Conservation (phyloP, 2,888 invertebrate genomes). For the Tiliacea aurago region DNA sequence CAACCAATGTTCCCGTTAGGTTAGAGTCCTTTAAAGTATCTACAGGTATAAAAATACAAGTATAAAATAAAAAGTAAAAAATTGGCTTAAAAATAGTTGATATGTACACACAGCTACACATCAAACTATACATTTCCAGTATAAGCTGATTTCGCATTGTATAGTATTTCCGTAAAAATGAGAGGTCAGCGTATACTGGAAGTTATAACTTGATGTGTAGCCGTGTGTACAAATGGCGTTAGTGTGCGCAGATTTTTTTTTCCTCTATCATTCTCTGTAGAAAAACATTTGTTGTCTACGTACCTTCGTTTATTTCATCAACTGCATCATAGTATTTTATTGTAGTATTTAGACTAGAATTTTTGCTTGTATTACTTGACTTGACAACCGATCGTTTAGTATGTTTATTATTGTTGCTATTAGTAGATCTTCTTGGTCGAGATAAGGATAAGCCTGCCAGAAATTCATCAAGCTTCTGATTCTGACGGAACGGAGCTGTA, state of each 20-base stretch:
- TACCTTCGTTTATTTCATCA: conserved; percentile 85
- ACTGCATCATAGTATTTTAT: conserved; percentile 77
- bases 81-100: not conserved
- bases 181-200: too few relatives aligned
- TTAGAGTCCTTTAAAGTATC: conserved; percentile 80
- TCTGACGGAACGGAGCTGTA: conserved; percentile 54
- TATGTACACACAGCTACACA: not conserved
- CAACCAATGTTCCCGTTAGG: conserved; percentile 78
- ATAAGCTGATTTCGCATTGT: too few relatives aligned
- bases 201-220: too few relatives aligned
- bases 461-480: conserved; percentile 58
- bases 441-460: conserved; percentile 46
- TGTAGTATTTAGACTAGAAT: conserved; percentile 70
- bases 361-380: not conserved
- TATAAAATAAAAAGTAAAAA: not conserved
- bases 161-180: too few relatives aligned
- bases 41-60: conserved; percentile 58
- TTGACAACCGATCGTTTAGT: conserved; percentile 44
- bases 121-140: too few relatives aligned
- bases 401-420: conserved; percentile 32
- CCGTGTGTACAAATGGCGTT: too few relatives aligned
- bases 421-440: conserved; percentile 76
- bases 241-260: not conserved
- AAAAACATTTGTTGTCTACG: not conserved
- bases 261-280: not conserved